phyloP scores from a whole-genome alignment of 2,113 vertebrate genomes.

The Rhagologus leucostigma region DNA sequence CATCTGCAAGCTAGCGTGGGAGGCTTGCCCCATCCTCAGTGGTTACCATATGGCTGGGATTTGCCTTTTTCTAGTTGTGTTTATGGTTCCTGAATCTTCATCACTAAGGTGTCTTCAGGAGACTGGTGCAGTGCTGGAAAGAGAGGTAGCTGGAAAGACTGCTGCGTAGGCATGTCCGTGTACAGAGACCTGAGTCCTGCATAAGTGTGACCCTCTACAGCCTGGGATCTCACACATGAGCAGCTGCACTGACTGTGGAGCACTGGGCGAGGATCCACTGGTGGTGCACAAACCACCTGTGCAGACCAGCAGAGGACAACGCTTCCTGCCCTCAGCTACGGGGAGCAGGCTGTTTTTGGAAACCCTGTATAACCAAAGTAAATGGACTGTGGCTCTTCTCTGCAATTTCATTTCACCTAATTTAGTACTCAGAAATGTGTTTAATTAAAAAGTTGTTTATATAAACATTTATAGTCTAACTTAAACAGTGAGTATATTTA shows the following conservation, averaged over 20 bases:
- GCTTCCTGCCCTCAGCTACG: not conserved
- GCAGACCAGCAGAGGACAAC: not conserved
- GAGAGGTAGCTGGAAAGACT: not conserved
- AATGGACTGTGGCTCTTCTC: not conserved
- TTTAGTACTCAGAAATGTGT: not conserved
- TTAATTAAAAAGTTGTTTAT: not conserved
- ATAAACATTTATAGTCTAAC: not conserved
- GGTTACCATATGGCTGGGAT: not conserved
- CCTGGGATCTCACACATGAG: not conserved
- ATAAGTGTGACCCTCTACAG: rapidly evolving
- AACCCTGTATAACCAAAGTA: not conserved
- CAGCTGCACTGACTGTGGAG: not conserved
- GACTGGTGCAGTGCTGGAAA: not conserved
- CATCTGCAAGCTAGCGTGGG: rapidly evolving
- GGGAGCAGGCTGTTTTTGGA: not conserved
- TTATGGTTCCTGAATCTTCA: not conserved
- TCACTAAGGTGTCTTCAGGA: not conserved
- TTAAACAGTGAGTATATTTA: not conserved
- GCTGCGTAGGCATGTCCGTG: rapidly evolving
- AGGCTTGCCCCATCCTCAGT: not conserved
- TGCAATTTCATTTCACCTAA: not conserved
- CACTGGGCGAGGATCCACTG: not conserved
- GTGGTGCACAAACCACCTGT: not conserved
- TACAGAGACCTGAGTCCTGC: not conserved
- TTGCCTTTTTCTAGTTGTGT: not conserved